Base-by-base conservation (phyloP, 2,113 vertebrate genomes). In the Ammodytes dubius region DNA sequence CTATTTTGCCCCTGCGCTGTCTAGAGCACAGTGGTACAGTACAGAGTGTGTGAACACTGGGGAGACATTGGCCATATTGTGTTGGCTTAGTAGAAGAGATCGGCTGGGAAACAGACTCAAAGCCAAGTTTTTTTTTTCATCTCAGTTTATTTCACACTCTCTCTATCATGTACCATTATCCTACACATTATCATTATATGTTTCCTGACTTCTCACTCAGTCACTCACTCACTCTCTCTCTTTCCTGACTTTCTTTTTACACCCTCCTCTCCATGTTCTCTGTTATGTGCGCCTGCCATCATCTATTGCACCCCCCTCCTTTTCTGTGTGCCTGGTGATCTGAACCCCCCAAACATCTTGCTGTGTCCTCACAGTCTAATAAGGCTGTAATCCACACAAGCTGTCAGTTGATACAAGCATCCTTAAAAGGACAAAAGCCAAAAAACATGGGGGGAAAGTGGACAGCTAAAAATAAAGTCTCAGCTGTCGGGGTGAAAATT, bases 341-440 rank as follows among this genome's bases (percentile, higher is more conserved):
- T 90, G 92, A 93, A 93, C 93, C 92, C 93, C 90, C 93, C 87
- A 80, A 93, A 94, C 94, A 96, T 95, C 93, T 96, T 95, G 94
- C 92, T 83, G 93, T 94, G 91, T 95, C 92, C 91, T 95, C 92
- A 85, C 90, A 90, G 89, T 94, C 91, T 95, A 95, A 96, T 94
- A 95, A 94, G 92, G 93, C 90, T 78, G 86, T 95, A 95, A 95
- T 95, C 95, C 95, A 93, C 94, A 95, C 95, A 95, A 96, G 94
- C 95, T 95, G 95, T 95, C 94, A 95, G 92, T 95, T 95, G 93
- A 95, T 95, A 95, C 94, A 94, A 93, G 93, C 91, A 85, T 95
- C 92, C 91, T 89, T 93, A 94, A 88, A 93, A 93, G 90, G 91
- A 94, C 86, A 91, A 87, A 85, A 86, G 77, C 63, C n/a, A 70